Evolutionary conservation across 2,888 invertebrate species (phyloP).

Genomic region (Caenorhabditis imperialis): DNA sequence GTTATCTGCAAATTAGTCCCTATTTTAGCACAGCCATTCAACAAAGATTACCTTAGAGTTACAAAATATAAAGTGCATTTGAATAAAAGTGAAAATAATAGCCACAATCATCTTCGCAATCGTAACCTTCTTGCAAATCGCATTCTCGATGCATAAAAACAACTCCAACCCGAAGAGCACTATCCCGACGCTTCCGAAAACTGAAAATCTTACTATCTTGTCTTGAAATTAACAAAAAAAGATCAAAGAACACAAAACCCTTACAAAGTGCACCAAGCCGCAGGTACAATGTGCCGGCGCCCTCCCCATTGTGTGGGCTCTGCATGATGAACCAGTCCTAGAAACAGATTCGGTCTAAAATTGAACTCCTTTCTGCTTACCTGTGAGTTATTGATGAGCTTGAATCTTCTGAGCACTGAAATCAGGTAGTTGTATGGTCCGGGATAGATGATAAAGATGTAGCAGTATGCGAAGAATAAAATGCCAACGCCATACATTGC

Average conservation of each 20-base stretch:
- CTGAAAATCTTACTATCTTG: constrained; percentile 55
- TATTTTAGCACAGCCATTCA: no score
- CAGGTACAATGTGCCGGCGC: constrained; percentile 74
- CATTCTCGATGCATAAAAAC: constrained; percentile 71
- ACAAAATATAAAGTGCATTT: constrained; percentile 78
- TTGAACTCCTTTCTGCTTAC: constrained; percentile 14
- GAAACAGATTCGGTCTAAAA: constrained; percentile 21
- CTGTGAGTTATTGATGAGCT: constrained; percentile 45
- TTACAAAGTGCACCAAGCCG: constrained; percentile 75
- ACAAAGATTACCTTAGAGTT: constrained; percentile 76
- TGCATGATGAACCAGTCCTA: constrained; percentile 63
- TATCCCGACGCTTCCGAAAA: constrained; percentile 76
- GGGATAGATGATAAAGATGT: constrained; percentile 75
- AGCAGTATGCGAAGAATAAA: constrained; percentile 73
- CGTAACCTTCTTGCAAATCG: constrained; percentile 58
- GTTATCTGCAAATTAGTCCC: constrained; percentile 69
- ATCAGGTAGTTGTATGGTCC: constrained; percentile 61
- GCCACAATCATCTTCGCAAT: constrained; percentile 74
- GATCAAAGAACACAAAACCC: constrained; percentile 15
- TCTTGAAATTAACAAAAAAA: no score
- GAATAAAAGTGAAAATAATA: constrained; percentile 76
- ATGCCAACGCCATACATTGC: constrained; percentile 75
- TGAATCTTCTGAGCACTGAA: constrained; percentile 27
- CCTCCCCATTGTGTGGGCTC: constrained; percentile 70
- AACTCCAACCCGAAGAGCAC: constrained; percentile 76